phyloP scores from a whole-genome alignment of 2,888 invertebrate genomes.

The Artemia sinica region DNA sequence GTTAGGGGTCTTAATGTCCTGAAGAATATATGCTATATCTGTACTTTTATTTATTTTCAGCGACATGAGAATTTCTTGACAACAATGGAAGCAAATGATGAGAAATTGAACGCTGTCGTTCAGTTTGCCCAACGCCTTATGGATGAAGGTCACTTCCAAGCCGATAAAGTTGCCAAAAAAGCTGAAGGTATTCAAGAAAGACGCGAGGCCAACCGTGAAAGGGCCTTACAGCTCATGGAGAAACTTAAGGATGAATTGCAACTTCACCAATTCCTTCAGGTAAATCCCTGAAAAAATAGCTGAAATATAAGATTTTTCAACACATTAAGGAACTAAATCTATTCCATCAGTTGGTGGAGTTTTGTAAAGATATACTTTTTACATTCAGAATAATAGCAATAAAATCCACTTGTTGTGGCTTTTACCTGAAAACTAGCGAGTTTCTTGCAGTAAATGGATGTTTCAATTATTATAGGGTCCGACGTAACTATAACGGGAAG shows the following conservation, averaged over 20 bases:
- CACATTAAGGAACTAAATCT: neutral
- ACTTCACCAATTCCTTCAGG: slow-evolving; percentile 75
- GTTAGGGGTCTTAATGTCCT: too few species aligned
- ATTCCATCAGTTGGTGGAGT: too few species aligned
- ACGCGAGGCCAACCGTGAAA: slow-evolving; percentile 70
- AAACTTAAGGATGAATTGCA: slow-evolving; percentile 82
- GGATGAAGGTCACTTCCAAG: slow-evolving; percentile 80
- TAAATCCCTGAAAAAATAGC: slow-evolving; percentile 30
- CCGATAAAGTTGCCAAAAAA: slow-evolving; percentile 89
- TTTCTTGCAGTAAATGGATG: too few species aligned
- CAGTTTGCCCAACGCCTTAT: slow-evolving; percentile 79
- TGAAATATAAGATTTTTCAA: neutral
- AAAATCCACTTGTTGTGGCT: too few species aligned
- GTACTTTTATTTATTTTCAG: slow-evolving; percentile 23
- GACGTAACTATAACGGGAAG: too few species aligned
- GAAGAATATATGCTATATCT: too few species aligned
- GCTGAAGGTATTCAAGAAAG: slow-evolving; percentile 84
- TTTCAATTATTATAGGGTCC: too few species aligned
- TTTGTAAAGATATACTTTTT: too few species aligned
- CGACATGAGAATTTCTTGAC: slow-evolving; percentile 97
- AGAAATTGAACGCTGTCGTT: slow-evolving; percentile 90
- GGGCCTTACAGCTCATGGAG: slow-evolving; percentile 77
- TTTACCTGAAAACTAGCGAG: too few species aligned
- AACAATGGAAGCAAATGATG: slow-evolving; percentile 99
- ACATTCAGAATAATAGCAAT: too few species aligned